phyloP scores from a whole-genome alignment of 2,888 invertebrate genomes.

The Morpho helenor region DNA sequence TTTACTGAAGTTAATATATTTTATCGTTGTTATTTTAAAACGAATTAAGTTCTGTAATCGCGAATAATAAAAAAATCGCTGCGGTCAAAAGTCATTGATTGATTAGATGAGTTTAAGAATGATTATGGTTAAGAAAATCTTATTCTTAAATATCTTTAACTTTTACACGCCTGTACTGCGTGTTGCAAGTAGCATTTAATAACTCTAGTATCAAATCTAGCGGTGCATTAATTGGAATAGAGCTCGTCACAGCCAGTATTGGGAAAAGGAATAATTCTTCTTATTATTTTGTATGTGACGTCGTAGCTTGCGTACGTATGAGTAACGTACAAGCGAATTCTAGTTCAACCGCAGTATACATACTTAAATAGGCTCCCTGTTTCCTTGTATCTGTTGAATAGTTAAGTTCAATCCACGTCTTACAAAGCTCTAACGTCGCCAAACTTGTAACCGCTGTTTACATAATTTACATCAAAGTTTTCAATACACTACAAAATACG shows the following conservation, averaged over 20 bases:
- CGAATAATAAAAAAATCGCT: too few relatives aligned
- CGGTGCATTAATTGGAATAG: too few relatives aligned
- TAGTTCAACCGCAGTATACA: slow-evolving; percentile 24
- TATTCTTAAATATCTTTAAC: too few relatives aligned
- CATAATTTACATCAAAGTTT: slow-evolving; percentile 22
- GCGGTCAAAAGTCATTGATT: too few relatives aligned
- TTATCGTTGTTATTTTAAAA: too few relatives aligned
- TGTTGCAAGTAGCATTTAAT: too few relatives aligned
- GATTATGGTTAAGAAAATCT: too few relatives aligned
- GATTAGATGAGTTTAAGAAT: too few relatives aligned
- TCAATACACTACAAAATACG: background rate
- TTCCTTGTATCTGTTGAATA: slow-evolving; percentile 10
- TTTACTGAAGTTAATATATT: too few relatives aligned
- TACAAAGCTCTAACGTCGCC: slow-evolving; percentile 10
- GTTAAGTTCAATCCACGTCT: slow-evolving; percentile 10
- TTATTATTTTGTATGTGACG: background rate
- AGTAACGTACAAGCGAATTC: slow-evolving; percentile 34
- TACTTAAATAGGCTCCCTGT: slow-evolving; percentile 9
- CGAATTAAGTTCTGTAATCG: too few relatives aligned
- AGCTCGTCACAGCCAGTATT: background rate
- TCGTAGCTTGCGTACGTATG: slow-evolving; percentile 11
- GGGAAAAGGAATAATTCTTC: background rate
- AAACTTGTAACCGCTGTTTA: slow-evolving; percentile 23
- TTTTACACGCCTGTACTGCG: too few relatives aligned
- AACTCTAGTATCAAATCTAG: too few relatives aligned